Conservation (phyloP, 1,140 invertebrate genomes). For the Anastatus disparis region DNA sequence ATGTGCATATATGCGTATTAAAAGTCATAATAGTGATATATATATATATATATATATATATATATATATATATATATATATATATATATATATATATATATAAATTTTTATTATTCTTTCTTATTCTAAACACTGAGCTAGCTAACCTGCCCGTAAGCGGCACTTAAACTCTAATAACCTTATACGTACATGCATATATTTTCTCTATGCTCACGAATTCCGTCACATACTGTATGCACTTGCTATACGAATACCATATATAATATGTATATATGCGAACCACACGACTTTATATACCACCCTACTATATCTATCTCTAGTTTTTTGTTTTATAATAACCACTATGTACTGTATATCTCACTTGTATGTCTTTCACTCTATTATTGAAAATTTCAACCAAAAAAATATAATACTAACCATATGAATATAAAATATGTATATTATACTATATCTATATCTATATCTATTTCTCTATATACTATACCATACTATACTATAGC, state of each 20-base stretch:
- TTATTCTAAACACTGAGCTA: too few relatives aligned
- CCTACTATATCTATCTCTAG: too few relatives aligned
- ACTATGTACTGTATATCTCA: neutral
- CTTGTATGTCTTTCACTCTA: neutral
- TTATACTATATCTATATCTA: constrained; percentile 3
- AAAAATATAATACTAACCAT: too few relatives aligned
- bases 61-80: neutral
- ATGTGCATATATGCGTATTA: too few relatives aligned
- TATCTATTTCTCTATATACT: constrained; percentile 2
- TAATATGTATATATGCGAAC: neutral
- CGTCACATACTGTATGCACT: constrained; percentile 1
- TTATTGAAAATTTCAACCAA: too few relatives aligned
- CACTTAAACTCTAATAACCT: constrained; percentile 16
- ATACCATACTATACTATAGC: neutral
- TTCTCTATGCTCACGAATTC: neutral
- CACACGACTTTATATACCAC: too few relatives aligned
- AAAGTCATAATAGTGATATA: neutral
- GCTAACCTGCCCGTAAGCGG: neutral
- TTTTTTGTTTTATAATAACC: too few relatives aligned
- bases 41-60: neutral
- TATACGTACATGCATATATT: neutral
- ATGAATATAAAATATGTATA: neutral
- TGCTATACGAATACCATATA: neutral
- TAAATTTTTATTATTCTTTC: too few relatives aligned
- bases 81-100: neutral